A percentile compares a stretch with the other conserved stretches of the same genome.
phyloP scores from a whole-genome alignment of 2,113 vertebrate genomes.

The Micronycteris hirsuta region DNA sequence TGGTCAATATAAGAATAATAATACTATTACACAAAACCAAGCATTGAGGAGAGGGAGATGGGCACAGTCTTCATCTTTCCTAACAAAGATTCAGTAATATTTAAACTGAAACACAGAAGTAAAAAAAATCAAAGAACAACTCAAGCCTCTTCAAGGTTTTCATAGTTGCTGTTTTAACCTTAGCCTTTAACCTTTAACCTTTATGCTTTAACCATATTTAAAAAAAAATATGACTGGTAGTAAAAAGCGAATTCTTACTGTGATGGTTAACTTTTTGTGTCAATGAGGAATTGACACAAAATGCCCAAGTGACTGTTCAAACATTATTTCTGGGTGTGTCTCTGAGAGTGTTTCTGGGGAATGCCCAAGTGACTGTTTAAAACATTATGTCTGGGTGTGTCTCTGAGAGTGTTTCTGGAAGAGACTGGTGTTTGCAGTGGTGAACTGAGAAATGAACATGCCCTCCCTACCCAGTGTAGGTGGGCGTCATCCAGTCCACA shows the following conservation, averaged over 20 bases:
- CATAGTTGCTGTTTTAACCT: not conserved
- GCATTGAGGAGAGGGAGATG: not conserved
- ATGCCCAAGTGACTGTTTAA: not conserved
- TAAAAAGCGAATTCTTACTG: not conserved
- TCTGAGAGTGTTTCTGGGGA: no score
- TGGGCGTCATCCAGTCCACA: not conserved
- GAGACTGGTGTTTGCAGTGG: no score
- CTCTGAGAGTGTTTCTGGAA: no score
- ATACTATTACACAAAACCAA: not conserved
- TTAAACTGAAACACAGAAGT: not conserved
- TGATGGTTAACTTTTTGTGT: not conserved
- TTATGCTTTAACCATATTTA: no score
- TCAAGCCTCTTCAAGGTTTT: not conserved
- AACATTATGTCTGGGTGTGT: no score
- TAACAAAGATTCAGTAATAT: not conserved
- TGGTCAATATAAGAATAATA: not conserved
- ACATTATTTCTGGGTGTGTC: no score
- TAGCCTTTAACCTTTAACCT: no score
- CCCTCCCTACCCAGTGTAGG: no score
- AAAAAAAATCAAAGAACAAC: not conserved
- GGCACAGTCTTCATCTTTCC: not conserved
- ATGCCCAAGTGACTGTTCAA: not conserved
- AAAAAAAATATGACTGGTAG: not conserved
- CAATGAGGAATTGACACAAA: no score
- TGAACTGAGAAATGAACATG: no score